A percentile compares a stretch with the other conserved stretches of the same genome.
Evolutionary conservation across 2,113 vertebrate genomes (phyloP).

Genomic region (Piaya cayana): DNA sequence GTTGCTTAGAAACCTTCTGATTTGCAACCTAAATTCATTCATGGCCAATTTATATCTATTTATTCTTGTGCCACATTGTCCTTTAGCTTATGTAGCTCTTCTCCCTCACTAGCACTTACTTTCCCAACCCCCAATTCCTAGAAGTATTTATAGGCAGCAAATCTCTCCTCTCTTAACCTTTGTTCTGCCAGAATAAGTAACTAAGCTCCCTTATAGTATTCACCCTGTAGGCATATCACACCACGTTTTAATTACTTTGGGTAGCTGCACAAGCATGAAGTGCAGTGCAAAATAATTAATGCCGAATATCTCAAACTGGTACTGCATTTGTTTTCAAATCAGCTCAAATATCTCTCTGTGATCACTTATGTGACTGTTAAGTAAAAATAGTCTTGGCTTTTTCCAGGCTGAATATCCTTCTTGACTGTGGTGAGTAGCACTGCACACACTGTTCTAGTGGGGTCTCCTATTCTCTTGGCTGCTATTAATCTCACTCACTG

Average conservation of each 20-base stretch:
- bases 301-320: not conserved
- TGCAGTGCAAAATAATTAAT: conserved; percentile 47
- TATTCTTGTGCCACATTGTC: conserved; percentile 57
- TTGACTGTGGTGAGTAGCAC: not conserved
- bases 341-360: not conserved
- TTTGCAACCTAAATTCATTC: conserved; percentile 64
- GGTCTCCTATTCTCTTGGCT: not conserved
- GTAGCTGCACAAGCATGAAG: conserved; percentile 43
- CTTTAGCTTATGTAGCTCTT: conserved; percentile 49
- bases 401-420: not conserved
- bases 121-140: conserved; percentile 30
- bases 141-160: conserved; percentile 62
- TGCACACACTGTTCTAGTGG: not conserved
- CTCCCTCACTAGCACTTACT: conserved; percentile 28
- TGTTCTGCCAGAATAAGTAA: conserved; percentile 57
- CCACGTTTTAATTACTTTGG: conserved; percentile 13
- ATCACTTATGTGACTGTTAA: not conserved
- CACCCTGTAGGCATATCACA: conserved; percentile 39
- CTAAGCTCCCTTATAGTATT: conserved; percentile 36
- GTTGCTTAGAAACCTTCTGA: conserved; percentile 69
- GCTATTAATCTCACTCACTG: not conserved
- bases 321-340: not conserved
- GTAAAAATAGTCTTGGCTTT: not conserved
- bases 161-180: conserved; percentile 61
- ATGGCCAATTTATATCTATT: conserved; percentile 68